Evolutionary conservation across 2,113 vertebrate genomes (phyloP).

Genomic region (Etheostoma cragini): DNA sequence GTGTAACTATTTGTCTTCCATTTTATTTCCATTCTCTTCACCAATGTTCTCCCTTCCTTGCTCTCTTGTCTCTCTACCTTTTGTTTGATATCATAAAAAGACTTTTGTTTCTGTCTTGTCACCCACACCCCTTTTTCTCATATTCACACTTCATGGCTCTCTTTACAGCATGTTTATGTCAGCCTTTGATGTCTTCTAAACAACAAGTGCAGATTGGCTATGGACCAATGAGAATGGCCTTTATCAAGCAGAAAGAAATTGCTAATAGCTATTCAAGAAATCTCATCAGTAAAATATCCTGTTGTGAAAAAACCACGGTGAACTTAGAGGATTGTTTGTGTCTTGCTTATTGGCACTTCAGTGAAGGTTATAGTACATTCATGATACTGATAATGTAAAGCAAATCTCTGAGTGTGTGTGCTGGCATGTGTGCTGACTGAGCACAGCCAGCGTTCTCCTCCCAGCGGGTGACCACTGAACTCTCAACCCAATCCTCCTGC

Average conservation of each 20-base stretch:
- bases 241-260: neutral
- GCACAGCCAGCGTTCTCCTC: slow-evolving; percentile 34
- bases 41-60: neutral
- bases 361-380: neutral
- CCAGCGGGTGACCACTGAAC: slow-evolving; percentile 82
- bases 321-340: neutral
- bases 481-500: slow-evolving; percentile 62
- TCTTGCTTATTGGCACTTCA: neutral
- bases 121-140: neutral
- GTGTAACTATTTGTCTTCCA: neutral
- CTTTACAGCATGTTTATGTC: neutral
- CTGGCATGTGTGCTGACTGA: slow-evolving; percentile 46
- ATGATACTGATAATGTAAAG: slow-evolving; percentile 6
- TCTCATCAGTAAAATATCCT: neutral
- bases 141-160: neutral
- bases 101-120: neutral
- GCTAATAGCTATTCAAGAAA: neutral
- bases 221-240: neutral
- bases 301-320: neutral
- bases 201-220: neutral
- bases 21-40: neutral
- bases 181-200: slow-evolving; percentile 6
- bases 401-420: slow-evolving; percentile 5
- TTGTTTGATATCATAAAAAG: neutral
- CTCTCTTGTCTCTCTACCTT: neutral